Conservation (phyloP, 1,140 invertebrate species). For the Drosophila biarmipes region DNA sequence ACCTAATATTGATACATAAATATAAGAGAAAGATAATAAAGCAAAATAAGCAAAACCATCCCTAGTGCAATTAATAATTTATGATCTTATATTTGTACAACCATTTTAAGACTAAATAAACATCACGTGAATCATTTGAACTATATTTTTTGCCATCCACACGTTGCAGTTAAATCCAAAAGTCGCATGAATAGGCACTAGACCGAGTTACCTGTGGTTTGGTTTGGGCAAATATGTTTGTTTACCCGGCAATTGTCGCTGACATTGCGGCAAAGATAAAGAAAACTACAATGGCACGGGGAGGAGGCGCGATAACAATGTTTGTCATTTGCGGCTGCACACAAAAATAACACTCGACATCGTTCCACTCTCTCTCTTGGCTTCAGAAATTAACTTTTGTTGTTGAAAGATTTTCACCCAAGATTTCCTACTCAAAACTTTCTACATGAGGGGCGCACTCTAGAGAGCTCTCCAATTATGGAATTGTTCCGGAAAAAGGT, state of each 20-base stretch:
- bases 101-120: neutral
- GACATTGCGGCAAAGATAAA: conserved; percentile 61
- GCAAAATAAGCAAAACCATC: too few species aligned
- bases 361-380: neutral
- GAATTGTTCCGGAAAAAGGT: conserved; percentile 49
- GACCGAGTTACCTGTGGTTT: conserved; percentile 28
- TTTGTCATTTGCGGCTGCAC: conserved; percentile 56
- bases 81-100: neutral
- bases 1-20: too few species aligned
- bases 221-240: conserved; percentile 57
- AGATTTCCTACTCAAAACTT: conserved; percentile 70
- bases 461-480: conserved; percentile 54
- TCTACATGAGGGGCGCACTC: conserved; percentile 23
- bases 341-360: conserved; percentile 43
- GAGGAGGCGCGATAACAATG: conserved; percentile 59
- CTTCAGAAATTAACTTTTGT: conserved; percentile 71
- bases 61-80: too few species aligned
- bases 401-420: conserved; percentile 57
- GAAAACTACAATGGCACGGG: conserved; percentile 26
- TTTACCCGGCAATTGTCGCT: conserved; percentile 63
- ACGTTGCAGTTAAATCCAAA: conserved; percentile 14
- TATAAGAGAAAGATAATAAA: too few species aligned
- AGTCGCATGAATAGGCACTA: conserved; percentile 11
- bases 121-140: neutral
- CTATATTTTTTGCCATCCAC: neutral